These are phyloP conservation scores for Choristoneura fumiferana DNA, from an alignment of 1,140 invertebrate genomes.

Conservation along the genomic window DNA sequence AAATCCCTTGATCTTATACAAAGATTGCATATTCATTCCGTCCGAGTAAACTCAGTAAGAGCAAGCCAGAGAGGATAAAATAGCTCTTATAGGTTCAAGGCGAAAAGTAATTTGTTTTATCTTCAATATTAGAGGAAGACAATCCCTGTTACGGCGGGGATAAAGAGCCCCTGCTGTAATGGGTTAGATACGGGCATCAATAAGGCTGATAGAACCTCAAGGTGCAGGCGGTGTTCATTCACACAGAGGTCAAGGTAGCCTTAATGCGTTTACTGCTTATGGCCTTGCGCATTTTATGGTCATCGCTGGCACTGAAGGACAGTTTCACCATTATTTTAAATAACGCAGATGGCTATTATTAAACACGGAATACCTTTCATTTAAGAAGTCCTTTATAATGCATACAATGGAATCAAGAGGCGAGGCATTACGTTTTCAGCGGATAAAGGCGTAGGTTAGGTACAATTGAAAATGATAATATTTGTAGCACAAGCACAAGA, in stretches of 20 bases:
- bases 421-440: neutral
- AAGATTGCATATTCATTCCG: constrained; percentile 2
- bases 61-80: neutral
- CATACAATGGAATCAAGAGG: neutral
- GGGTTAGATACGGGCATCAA: constrained; percentile 35
- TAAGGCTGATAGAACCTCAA: constrained; percentile 46
- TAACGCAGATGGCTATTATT: too few species aligned
- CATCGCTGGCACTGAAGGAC: constrained; percentile 37
- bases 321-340: constrained; percentile 24
- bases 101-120: constrained; percentile 36
- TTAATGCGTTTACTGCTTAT: constrained; percentile 48
- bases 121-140: constrained; percentile 29
- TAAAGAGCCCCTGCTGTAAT: constrained; percentile 32
- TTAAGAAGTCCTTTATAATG: neutral
- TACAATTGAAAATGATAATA: neutral
- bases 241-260: constrained; percentile 50
- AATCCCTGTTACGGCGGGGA: constrained; percentile 41
- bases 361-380: too few species aligned
- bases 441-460: neutral
- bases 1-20: constrained; percentile 15
- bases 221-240: constrained; percentile 33
- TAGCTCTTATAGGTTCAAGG: neutral
- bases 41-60: neutral
- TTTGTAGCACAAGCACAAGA: neutral
- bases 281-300: constrained; percentile 51